These are phyloP conservation scores for Xiphias gladius DNA, from an alignment of 2,113 vertebrate genomes.

Conservation along the genomic window DNA sequence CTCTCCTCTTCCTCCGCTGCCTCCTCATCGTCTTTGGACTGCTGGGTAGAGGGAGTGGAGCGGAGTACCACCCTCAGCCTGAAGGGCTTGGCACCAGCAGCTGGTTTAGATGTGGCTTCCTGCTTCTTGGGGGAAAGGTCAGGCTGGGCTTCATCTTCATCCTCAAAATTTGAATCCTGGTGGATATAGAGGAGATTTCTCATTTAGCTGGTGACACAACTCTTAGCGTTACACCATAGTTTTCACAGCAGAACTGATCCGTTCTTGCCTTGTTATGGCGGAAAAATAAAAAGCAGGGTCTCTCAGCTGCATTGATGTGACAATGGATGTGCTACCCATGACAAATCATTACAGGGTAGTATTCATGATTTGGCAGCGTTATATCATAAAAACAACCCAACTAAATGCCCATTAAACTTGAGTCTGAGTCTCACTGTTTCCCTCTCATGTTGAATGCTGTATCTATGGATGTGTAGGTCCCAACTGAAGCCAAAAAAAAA, in stretches of 20 bases:
- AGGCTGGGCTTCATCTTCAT: slow-evolving; percentile 24
- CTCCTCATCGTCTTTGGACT: slow-evolving; percentile 43
- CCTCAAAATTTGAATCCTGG: slow-evolving; percentile 55
- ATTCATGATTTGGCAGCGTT: not conserved
- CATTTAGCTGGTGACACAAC: not conserved
- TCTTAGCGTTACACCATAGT: not conserved
- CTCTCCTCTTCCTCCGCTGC: slow-evolving; percentile 14
- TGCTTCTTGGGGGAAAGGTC: slow-evolving; percentile 6
- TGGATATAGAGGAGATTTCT: not conserved
- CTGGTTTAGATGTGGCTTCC: slow-evolving; percentile 17
- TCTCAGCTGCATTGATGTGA: not conserved
- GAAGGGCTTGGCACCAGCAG: slow-evolving; percentile 50
- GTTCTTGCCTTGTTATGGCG: not conserved
- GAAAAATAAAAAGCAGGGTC: not conserved
- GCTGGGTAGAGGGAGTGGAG: not conserved
- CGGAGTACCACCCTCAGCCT: slow-evolving; percentile 76
- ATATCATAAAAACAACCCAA: not conserved
- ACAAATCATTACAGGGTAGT: not conserved
- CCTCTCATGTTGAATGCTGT: too few relatives aligned
- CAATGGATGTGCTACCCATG: not conserved
- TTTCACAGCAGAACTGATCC: not conserved
- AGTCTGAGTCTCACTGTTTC: not conserved
- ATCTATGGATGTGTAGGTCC: not conserved
- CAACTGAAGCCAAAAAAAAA: not conserved
- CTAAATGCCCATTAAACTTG: too few relatives aligned